phyloP scores from a whole-genome alignment of 2,113 vertebrate genomes.

The Laticauda laticaudata region DNA sequence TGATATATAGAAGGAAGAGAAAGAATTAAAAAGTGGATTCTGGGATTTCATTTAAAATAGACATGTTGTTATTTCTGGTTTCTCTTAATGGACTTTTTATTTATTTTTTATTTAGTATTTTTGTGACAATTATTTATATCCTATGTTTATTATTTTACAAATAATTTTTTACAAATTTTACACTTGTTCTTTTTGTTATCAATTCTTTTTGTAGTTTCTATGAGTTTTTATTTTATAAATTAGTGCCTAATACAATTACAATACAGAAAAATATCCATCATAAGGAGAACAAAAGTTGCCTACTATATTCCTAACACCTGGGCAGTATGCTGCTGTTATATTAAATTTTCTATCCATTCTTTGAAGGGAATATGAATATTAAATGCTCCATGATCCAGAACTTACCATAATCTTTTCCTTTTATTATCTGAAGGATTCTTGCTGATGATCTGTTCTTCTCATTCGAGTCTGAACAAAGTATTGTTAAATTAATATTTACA shows the following conservation, averaged over 20 bases:
- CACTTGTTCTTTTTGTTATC: neutral
- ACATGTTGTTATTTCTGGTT: neutral
- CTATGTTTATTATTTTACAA: neutral
- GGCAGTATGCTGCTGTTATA: neutral
- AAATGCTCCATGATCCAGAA: slow-evolving; percentile 43
- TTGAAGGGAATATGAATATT: neutral
- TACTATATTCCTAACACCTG: neutral
- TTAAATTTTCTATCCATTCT: slow-evolving; percentile 11
- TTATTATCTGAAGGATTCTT: slow-evolving; percentile 91
- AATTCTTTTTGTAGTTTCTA: neutral
- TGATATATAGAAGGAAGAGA: neutral
- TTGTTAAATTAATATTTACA: slow-evolving; percentile 84
- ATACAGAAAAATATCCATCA: neutral
- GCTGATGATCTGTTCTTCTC: slow-evolving; percentile 88
- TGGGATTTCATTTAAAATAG: neutral
- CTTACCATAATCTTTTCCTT: slow-evolving; percentile 96
- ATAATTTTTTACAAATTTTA: neutral
- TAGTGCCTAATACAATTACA: neutral
- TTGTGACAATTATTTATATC: neutral
- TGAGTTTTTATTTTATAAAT: neutral
- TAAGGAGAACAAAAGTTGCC: neutral
- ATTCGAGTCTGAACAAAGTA: slow-evolving; percentile 92
- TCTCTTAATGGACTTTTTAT: neutral
- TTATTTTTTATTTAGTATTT: neutral
- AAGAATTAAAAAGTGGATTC: neutral